Evolutionary conservation across 2,113 vertebrate genomes (phyloP).

Genomic region (Carassius carassius): DNA sequence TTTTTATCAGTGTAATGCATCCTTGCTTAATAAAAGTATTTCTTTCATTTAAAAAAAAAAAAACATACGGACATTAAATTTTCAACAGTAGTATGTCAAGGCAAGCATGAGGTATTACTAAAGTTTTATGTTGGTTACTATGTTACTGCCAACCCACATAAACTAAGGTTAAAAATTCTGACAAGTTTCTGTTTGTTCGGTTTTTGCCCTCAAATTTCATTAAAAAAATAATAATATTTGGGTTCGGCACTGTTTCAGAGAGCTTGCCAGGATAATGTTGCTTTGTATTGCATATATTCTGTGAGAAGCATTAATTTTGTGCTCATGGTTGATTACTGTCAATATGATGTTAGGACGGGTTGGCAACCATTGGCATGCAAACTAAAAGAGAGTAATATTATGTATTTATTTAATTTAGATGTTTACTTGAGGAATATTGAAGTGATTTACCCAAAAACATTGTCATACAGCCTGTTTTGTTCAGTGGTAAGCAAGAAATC

Average conservation of each 20-base stretch:
- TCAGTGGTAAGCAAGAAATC: not conserved
- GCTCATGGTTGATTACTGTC: not conserved
- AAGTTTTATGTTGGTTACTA: not conserved
- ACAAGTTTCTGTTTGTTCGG: not conserved
- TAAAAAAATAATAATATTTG: not conserved
- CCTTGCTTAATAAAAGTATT: not conserved
- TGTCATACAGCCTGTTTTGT: not conserved
- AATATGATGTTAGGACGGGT: not conserved
- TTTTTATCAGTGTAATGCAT: not conserved
- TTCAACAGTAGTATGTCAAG: not conserved
- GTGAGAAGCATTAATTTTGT: not conserved
- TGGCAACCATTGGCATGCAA: not conserved
- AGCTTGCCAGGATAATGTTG: not conserved
- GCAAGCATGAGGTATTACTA: not conserved
- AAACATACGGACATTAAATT: not conserved
- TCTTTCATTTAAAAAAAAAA: not conserved
- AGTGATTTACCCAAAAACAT: not conserved
- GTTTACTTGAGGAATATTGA: not conserved
- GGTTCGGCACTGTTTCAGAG: not conserved
- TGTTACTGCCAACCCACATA: not conserved
- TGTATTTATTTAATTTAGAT: not conserved
- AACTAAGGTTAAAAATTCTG: not conserved
- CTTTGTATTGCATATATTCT: not conserved
- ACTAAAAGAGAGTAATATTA: not conserved
- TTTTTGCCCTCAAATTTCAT: not conserved